Percentiles rank a stretch among this genome's conserved stretches.
phyloP scores from a whole-genome alignment of 2,797 vertebrate species.

The Phoxinus dragarum region DNA sequence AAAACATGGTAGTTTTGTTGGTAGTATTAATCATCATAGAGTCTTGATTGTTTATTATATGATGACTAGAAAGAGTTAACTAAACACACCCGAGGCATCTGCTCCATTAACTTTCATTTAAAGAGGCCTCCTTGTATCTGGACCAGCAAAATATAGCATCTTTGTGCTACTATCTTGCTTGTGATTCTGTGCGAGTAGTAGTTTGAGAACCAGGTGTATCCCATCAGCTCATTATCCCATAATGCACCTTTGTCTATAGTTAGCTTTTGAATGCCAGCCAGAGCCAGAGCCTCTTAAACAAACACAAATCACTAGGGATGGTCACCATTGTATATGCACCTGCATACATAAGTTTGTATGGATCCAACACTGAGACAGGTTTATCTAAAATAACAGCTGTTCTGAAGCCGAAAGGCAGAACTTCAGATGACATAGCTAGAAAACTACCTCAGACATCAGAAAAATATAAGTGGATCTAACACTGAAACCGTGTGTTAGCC shows the following conservation, averaged over 20 bases:
- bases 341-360: not conserved
- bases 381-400: conserved; percentile 8
- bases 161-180: not conserved
- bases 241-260: conserved; percentile 27
- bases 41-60: not conserved
- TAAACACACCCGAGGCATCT: not conserved
- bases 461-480: not conserved
- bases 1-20: not conserved
- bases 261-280: conserved; percentile 25
- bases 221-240: conserved; percentile 28
- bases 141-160: not conserved
- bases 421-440: not conserved
- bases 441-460: conserved; percentile 2
- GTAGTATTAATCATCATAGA: not conserved
- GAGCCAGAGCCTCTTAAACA: conserved; percentile 30
- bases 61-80: not conserved
- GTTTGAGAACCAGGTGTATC: conserved; percentile 13
- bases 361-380: conserved; percentile 18
- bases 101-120: not conserved
- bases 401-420: not conserved
- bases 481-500: not conserved
- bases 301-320: conserved; percentile 16
- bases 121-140: not conserved
- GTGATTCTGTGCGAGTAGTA: not conserved
- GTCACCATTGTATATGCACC: conserved; percentile 8